Evolutionary conservation across 2,797 vertebrate species (phyloP).

Genomic region (Glyptemys insculpta): DNA sequence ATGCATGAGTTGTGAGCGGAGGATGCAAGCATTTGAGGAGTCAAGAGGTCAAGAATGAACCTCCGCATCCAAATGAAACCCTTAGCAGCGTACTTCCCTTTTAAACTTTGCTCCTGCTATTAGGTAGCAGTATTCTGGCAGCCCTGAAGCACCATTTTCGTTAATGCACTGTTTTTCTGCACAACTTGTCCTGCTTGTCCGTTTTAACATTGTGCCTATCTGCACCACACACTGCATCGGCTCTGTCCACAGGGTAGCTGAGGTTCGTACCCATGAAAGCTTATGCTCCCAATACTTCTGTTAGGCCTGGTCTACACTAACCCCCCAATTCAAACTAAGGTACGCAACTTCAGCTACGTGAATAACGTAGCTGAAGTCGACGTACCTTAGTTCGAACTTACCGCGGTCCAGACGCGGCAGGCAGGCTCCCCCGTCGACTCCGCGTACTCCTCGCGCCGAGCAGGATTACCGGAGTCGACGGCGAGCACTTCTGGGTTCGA

Average conservation of each 20-base stretch:
- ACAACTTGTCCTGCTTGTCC: not conserved
- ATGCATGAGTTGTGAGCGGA: not conserved
- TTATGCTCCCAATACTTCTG: too few relatives aligned
- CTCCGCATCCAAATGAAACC: not conserved
- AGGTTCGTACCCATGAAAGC: too few relatives aligned
- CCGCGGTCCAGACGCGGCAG: too few relatives aligned
- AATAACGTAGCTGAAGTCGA: too few relatives aligned
- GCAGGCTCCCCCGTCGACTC: too few relatives aligned
- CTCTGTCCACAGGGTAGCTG: not conserved
- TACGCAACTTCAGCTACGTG: too few relatives aligned
- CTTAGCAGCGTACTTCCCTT: accelerated
- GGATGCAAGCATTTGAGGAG: accelerated
- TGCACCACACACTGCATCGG: not conserved
- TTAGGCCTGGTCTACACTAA: too few relatives aligned
- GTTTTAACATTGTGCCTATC: not conserved
- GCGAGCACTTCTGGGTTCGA: too few relatives aligned
- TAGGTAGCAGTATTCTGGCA: accelerated
- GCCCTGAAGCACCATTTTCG: not conserved
- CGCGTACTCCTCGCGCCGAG: too few relatives aligned
- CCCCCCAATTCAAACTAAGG: too few relatives aligned
- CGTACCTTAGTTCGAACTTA: too few relatives aligned
- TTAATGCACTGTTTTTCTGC: not conserved
- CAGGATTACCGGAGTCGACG: too few relatives aligned
- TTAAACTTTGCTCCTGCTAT: not conserved
- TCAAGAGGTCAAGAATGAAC: not conserved